Conservation (phyloP, 1,140 invertebrate genomes). For the Conus ventricosus region DNA sequence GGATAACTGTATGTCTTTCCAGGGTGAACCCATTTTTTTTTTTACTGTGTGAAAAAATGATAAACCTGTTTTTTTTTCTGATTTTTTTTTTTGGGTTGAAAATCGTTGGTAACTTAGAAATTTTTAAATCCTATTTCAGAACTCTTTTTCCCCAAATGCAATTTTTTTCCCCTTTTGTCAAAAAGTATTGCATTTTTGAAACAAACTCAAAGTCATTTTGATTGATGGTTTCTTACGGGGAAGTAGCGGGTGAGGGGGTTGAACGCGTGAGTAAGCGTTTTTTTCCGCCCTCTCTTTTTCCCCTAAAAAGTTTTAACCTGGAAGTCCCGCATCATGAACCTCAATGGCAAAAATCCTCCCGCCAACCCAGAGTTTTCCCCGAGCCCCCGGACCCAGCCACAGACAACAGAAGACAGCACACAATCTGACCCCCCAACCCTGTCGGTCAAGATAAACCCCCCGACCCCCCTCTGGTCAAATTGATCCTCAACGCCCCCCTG, state of each 20-base stretch:
- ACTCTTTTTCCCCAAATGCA: no score
- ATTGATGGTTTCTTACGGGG: no score
- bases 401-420: background rate
- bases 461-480: background rate
- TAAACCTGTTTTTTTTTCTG: no score
- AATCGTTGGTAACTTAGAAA: no score
- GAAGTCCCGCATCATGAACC: conserved; percentile 54
- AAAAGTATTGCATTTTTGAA: no score
- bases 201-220: no score
- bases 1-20: no score
- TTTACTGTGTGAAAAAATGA: no score
- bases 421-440: background rate
- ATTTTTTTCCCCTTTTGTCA: no score
- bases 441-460: background rate
- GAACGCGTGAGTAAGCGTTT: conserved; percentile 14
- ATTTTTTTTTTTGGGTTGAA: no score
- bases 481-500: background rate
- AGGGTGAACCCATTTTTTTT: no score
- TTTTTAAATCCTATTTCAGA: no score
- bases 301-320: conserved; percentile 53
- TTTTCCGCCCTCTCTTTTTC: background rate
- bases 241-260: background rate
- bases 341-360: conserved; percentile 39
- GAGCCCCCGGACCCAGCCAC: background rate
- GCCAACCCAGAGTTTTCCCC: background rate